Conservation (phyloP, 23 tunicate genomes). For the Diplosoma virens region DNA sequence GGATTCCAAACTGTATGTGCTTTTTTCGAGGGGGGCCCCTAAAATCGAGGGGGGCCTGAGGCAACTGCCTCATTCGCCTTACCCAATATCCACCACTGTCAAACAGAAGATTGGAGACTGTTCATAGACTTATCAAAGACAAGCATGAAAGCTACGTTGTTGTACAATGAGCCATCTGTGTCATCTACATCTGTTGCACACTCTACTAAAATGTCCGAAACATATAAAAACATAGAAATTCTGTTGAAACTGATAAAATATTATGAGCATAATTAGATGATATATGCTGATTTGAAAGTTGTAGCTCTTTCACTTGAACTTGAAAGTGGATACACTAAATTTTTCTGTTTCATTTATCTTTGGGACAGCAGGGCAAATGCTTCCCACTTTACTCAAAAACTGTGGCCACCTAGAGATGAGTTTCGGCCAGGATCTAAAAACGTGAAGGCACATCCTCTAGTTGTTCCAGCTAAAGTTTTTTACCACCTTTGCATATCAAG, state of each 20-base stretch:
- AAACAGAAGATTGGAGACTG: conserved; percentile 19
- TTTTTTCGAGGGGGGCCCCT: too few species aligned
- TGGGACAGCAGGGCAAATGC: conserved; percentile 16
- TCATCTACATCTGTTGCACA: conserved; percentile 10
- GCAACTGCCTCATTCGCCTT: too few species aligned
- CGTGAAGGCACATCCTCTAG: conserved; percentile 7
- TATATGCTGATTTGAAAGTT: conserved; percentile 28
- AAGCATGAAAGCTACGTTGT: conserved; percentile 25
- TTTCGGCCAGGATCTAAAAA: conserved; percentile 11
- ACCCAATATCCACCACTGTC: too few species aligned
- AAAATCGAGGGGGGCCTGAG: too few species aligned
- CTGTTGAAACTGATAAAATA: conserved; percentile 9
- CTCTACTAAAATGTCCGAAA: background rate
- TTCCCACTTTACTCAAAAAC: background rate
- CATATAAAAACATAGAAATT: conserved; percentile 19
- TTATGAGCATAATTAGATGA: conserved; percentile 12
- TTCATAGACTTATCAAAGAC: conserved; percentile 17
- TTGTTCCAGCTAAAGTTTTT: background rate
- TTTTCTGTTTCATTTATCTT: background rate
- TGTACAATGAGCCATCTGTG: conserved; percentile 4
- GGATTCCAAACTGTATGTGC: too few species aligned
- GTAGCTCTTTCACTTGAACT: conserved; percentile 15
- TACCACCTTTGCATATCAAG: too few species aligned
- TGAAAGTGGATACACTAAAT: conserved; percentile 15
- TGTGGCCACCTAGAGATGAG: conserved; percentile 9